Conservation (phyloP, 2,888 invertebrate genomes). For the Serrognathus titanus region DNA sequence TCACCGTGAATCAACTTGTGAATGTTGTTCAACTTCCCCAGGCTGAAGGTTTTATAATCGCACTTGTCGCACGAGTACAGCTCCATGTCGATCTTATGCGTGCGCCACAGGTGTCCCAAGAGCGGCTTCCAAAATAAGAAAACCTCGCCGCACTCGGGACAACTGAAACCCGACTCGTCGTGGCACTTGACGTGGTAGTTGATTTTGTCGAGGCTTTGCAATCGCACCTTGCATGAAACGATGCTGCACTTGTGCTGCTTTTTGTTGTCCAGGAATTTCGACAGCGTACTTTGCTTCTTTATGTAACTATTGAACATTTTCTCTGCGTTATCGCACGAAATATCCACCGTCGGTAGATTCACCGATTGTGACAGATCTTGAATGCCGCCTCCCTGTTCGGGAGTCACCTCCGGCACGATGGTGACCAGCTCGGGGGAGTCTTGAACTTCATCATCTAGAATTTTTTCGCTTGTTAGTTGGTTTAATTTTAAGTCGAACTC, state of each 20-base stretch:
- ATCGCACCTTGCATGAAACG: constrained; percentile 55
- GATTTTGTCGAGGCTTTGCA: constrained; percentile 59
- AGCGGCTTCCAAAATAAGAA: constrained; percentile 62
- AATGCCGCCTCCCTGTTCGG: background rate
- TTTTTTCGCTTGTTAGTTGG: constrained; percentile 16
- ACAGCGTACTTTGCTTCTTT: constrained; percentile 27
- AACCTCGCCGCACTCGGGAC: constrained; percentile 63
- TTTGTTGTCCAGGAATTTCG: constrained; percentile 25
- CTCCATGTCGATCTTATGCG: constrained; percentile 75
- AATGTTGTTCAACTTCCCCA: constrained; percentile 66
- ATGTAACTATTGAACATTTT: constrained; percentile 23
- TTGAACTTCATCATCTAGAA: constrained; percentile 16
- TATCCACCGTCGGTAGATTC: constrained; percentile 22
- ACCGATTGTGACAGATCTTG: constrained; percentile 4
- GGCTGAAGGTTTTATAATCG: constrained; percentile 68
- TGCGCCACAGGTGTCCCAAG: constrained; percentile 77
- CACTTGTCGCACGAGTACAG: constrained; percentile 73
- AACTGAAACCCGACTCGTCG: constrained; percentile 48
- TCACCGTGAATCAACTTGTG: constrained; percentile 74
- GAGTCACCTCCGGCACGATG: background rate
- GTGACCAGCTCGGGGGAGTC: background rate
- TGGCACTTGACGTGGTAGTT: constrained; percentile 66
- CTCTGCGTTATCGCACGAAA: constrained; percentile 16
- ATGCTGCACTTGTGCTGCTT: constrained; percentile 52
- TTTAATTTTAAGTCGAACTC: constrained; percentile 22